Evolutionary conservation across 35 echinoderm and acorn worm genomes (phyloP), one percentile per base, ranked within the genome.

Genomic region (Ophioderma brevispina): DNA sequence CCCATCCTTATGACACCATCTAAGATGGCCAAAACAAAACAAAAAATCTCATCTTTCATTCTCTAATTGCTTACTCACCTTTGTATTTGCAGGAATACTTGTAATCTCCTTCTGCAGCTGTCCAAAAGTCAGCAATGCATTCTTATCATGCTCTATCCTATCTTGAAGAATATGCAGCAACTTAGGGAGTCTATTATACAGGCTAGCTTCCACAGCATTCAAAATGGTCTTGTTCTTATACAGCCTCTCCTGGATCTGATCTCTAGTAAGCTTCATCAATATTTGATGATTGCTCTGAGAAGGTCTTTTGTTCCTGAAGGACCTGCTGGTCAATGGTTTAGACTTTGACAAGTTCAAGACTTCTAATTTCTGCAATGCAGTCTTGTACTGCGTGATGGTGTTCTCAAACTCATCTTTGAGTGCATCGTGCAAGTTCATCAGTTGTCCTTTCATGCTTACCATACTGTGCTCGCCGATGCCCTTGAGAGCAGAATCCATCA

Each of bases 141-240:
- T 90, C 82, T 98, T 98, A 82, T 98, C 96, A 80, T 93, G 76
- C 75, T 98, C 96, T 0, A 98, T 94, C 17, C 96, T 55, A 32
- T 98, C 82, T 80, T 98, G 92, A 18, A 98, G 81, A 32, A 59
- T 95, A 32, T 86, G 35, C 36, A 98, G 78, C 84, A 98, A 64
- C 40, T 56, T 56, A 2, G 91, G 96, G 13, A 98, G 90, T 42
- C 95, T 86, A 31, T 84, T 80, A 59, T 91, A 95, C 35, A 95
- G 88, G 52, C 88, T 92, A 34, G 79, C 59, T 39, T 98, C 96
- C 32, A 98, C 89, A 15, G 90, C 90, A 76, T 98, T 98, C 76
- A 98, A 63, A 40, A 98, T 64, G 5, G 93, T 79, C 87, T 98
- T 98, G 91, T 98, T 98, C 52, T 98, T 98, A 75, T 84, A 98